Base-by-base conservation (phyloP, 2,113 vertebrate species). In the Cynoglossus semilaevis region DNA sequence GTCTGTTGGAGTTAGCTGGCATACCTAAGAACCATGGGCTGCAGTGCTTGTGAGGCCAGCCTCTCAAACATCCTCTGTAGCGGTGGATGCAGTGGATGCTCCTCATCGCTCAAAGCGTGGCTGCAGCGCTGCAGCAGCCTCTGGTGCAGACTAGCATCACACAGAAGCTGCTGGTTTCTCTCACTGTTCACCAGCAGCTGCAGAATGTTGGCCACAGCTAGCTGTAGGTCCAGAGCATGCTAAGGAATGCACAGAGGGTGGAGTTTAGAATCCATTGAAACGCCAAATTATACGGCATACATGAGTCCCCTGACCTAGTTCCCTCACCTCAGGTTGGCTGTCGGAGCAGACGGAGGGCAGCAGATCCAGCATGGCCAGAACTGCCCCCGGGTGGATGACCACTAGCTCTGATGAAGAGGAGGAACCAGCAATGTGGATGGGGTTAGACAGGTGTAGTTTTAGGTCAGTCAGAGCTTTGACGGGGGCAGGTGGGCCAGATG, bases 61-160 rank as follows among this genome's bases (percentile, higher is more conserved):
- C 97, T 92, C 85, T 99, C 97, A 38, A 99, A 99, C 93, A 96
- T 98, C 51, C 97, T 91, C 84, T 99, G 96, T 41, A 99, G 91
- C 0, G 97, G 97, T 0, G 96, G 96, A 79, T 98, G 97, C 38
- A 99, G 89, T 0, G 93, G 90, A 48, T 99, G 96, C 84, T 98
- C 96, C 78, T 99, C 96, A 0, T 99, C 95, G 0, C 92, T 92
- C 67, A 99, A 89, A 0, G 97, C 96, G 5, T 94, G 91, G 0
- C 96, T 94, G 72, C 96, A 99, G 43, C 94, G 90, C 82, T 96
- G 96, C 10, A 99, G 72, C 43, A 98, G 91, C 0, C 95, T 91
- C 13, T 95, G 94, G 0, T 97, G 97, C 48, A 98, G 94, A 18
- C 93, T 92, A 0, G 93, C 93, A 76, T 98, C 96, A 17, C 97